phyloP scores from a whole-genome alignment of 2,113 vertebrate genomes.

The Sturnira hondurensis region DNA sequence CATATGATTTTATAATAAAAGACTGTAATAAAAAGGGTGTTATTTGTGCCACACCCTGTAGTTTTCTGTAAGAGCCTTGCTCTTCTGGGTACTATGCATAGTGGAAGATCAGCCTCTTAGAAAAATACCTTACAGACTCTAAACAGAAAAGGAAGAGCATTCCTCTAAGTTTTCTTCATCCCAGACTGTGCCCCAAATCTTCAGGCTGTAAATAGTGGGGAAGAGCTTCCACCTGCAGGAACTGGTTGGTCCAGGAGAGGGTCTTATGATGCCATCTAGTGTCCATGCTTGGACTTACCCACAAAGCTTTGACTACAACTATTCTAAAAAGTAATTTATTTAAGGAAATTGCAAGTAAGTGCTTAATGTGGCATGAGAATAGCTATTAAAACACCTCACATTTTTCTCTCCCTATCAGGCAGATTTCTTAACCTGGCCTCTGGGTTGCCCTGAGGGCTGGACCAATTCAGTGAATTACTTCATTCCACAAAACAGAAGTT shows the following conservation, averaged over 20 bases:
- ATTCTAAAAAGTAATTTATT: not conserved
- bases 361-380: not conserved
- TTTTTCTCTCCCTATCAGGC: not conserved
- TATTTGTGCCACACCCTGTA: too few species aligned
- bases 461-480: not conserved
- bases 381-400: not conserved
- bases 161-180: not conserved
- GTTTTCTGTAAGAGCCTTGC: not conserved
- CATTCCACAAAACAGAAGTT: not conserved
- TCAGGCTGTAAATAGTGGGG: not conserved
- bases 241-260: not conserved
- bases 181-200: not conserved
- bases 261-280: slow-evolving; percentile 47
- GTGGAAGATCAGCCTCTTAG: not conserved
- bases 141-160: not conserved
- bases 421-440: not conserved
- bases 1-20: too few species aligned
- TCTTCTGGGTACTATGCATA: not conserved
- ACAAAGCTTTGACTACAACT: not conserved
- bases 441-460: not conserved
- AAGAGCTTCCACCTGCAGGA: not conserved
- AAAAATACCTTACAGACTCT: not conserved
- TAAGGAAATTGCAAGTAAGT: not conserved
- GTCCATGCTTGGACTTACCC: not conserved
- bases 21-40: too few species aligned